Evolutionary conservation across 2,113 vertebrate genomes (phyloP).

Genomic region (Ophthalmolycus amberensis): DNA sequence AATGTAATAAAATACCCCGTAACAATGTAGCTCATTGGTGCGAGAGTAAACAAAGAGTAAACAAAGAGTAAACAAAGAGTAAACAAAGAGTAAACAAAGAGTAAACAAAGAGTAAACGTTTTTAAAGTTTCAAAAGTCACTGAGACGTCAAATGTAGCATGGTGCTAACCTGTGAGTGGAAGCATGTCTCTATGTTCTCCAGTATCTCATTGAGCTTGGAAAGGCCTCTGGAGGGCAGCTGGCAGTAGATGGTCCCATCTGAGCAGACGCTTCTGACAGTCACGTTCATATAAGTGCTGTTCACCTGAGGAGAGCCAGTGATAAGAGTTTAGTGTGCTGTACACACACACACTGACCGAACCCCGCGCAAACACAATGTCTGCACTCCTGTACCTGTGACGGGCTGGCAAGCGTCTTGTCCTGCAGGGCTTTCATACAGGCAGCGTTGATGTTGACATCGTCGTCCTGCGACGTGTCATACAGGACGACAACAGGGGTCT

Average conservation of each 20-base stretch:
- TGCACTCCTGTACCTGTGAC: slow-evolving; percentile 84
- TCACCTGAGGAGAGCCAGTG: slow-evolving; percentile 80
- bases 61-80: not conserved
- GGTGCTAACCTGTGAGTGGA: slow-evolving; percentile 87
- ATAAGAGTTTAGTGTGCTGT: not conserved
- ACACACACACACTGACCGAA: not conserved
- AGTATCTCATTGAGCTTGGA: slow-evolving; percentile 87
- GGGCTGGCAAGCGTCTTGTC: slow-evolving; percentile 89
- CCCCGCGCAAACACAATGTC: not conserved
- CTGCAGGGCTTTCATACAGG: slow-evolving; percentile 89
- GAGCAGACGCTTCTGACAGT: slow-evolving; percentile 92
- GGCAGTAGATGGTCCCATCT: slow-evolving; percentile 93
- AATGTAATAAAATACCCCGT: not conserved
- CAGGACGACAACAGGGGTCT: slow-evolving; percentile 90
- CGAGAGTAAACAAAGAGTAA: not conserved
- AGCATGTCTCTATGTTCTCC: slow-evolving; percentile 89
- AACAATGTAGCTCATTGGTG: not conserved
- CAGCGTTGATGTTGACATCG: slow-evolving; percentile 95
- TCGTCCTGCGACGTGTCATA: slow-evolving; percentile 98
- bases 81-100: not conserved
- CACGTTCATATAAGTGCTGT: slow-evolving; percentile 89
- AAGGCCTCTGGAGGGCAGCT: slow-evolving; percentile 91
- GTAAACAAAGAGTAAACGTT: not conserved
- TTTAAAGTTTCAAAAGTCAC: not conserved
- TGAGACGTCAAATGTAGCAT: not conserved